A percentile compares a stretch with the other conserved stretches of the same genome.
phyloP scores from a whole-genome alignment of 1,140 invertebrate genomes.

The Delia radicum region DNA sequence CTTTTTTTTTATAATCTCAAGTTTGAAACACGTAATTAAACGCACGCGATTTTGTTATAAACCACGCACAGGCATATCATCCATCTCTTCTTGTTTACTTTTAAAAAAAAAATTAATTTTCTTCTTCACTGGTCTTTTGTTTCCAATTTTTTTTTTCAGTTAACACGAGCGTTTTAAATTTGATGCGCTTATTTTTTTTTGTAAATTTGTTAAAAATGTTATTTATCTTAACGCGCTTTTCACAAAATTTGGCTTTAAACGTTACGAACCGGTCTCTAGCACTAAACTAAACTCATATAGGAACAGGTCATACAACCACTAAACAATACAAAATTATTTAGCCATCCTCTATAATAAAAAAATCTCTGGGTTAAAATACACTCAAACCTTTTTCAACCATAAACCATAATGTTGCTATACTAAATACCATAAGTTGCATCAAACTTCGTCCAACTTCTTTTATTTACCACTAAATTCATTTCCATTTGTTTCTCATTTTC shows the following conservation, averaged over 20 bases:
- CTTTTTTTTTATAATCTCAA: not conserved
- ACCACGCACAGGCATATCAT: not conserved
- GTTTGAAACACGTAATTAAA: not conserved
- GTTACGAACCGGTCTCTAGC: conserved; percentile 31
- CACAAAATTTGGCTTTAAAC: conserved; percentile 24
- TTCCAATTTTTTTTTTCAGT: not conserved
- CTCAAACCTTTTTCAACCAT: not conserved
- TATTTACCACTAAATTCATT: not conserved
- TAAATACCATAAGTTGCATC: not conserved
- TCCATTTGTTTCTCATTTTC: not conserved
- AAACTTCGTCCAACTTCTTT: not conserved
- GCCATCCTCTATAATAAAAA: not conserved
- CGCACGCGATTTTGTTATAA: not conserved
- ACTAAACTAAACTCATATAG: conserved; percentile 33
- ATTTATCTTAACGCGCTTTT: not conserved
- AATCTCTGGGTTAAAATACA: not conserved
- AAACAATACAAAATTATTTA: not conserved
- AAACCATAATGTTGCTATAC: not conserved
- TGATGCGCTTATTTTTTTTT: not conserved
- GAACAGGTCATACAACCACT: conserved; percentile 38
- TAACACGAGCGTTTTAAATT: not conserved
- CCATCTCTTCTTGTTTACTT: not conserved
- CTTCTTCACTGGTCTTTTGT: too few relatives aligned
- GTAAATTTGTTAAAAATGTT: not conserved
- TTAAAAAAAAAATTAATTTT: not conserved